Conservation (phyloP, 2,888 invertebrate species). For the Parnassius glacialis region DNA sequence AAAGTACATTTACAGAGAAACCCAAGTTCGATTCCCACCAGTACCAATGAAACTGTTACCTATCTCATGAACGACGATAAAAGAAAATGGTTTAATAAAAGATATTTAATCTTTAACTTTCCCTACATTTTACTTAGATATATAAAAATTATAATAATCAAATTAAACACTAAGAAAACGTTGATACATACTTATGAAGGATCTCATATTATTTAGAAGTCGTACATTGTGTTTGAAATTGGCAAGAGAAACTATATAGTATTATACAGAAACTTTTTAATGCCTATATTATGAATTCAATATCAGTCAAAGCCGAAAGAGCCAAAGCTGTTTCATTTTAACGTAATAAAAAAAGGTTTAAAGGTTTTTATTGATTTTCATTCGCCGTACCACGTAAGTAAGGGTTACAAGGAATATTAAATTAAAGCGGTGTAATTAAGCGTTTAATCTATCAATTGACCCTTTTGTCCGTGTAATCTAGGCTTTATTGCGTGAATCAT, state of each 20-base stretch:
- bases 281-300: background rate
- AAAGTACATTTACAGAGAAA: slow-evolving; percentile 11
- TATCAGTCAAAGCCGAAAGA: background rate
- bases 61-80: background rate
- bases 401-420: slow-evolving; percentile 18
- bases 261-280: background rate
- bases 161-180: no score
- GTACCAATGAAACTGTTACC: background rate
- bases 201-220: no score
- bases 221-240: no score
- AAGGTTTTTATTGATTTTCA: background rate
- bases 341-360: background rate
- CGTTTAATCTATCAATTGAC: slow-evolving; percentile 21
- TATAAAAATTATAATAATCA: no score
- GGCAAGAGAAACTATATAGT: no score
- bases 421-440: slow-evolving; percentile 17
- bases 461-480: slow-evolving; percentile 11
- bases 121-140: no score
- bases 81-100: background rate
- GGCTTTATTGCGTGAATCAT: slow-evolving; percentile 10
- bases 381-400: background rate
- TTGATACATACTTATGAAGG: no score
- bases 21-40: background rate
- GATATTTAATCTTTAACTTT: no score
- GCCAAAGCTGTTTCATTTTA: background rate